Evolutionary conservation across 2,888 invertebrate genomes (phyloP).

Genomic region (Lycocerus yunnanus): DNA sequence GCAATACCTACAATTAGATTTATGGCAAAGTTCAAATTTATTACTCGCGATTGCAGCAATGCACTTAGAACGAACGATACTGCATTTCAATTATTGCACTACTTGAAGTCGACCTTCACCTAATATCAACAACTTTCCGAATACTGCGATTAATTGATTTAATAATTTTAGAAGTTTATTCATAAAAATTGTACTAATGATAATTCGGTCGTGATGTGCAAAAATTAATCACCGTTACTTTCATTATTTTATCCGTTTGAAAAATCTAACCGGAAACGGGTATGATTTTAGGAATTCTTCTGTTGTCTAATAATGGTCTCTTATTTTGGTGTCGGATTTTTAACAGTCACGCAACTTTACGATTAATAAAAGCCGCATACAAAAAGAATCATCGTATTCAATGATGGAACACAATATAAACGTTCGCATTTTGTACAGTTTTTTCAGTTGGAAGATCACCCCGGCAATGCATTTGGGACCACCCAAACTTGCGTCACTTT

Average conservation of each 20-base stretch:
- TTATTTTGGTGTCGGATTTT: conserved; percentile 6
- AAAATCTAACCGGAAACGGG: conserved; percentile 16
- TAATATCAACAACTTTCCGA: background rate
- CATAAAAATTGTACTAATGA: background rate
- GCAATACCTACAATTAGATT: conserved; percentile 1
- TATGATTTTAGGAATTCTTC: conserved; percentile 22
- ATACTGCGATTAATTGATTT: background rate
- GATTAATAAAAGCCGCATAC: conserved; percentile 8
- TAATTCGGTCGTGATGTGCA: conserved; percentile 10
- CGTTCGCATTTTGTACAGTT: background rate
- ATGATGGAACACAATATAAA: background rate
- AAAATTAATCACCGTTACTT: conserved; percentile 5
- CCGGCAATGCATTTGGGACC: background rate
- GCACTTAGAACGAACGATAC: background rate
- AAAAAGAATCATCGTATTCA: background rate
- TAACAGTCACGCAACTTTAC: conserved; percentile 13
- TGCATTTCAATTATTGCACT: background rate
- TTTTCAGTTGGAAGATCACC: background rate
- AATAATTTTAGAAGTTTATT: background rate
- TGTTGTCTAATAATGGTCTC: conserved; percentile 17
- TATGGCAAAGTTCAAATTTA: background rate
- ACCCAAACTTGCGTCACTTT: background rate
- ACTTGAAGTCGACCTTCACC: background rate
- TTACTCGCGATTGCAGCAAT: background rate
- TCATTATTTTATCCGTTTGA: conserved; percentile 5